Base-by-base conservation (phyloP, 1,140 invertebrate species). In the Contarinia nasturtii region DNA sequence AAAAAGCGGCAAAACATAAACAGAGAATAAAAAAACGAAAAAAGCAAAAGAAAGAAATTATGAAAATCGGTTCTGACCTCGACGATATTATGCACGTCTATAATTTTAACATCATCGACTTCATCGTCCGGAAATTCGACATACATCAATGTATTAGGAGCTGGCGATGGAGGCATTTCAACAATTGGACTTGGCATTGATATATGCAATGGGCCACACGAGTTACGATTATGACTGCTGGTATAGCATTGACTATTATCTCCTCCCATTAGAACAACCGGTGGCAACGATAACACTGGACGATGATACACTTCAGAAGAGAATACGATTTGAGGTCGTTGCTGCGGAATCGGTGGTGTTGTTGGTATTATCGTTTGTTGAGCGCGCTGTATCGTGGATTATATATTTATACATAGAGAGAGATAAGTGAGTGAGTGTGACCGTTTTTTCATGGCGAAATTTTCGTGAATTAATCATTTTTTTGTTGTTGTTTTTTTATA, bases 121-220 rank as follows among this genome's bases (percentile, higher is more conserved):
- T 83, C 79, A 62, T 83, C 81, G 57, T 81, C 79, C 61, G 80
- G 58, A 74, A 78, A 77, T 69, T 74, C 74, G 55, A 73, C 71
- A 34, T 72, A 68, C 42, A 67, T 42, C 33, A 50, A 19, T 19
- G 27, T 19, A 40, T 17, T 48, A 2, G 53, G 53, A 33, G 56
- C 51, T 52, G 54, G 46, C 51, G 61, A 56, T 38, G 53, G 53
- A 14, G 54, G 51, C 51, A 54, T 52, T 45, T 64, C 59, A 43
- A 62, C 58, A 47, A 56, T 54, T 7, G 52, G 52, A 45, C 54
- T 51, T 14, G 45, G 45, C 37, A 49, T 41, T 20, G 22, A 41
- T 27, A 27, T 27, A 27, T 27, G 27, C 27, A 27, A 27, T 27
- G 27, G 27, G 27, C 27, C 27, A 27, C 27, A 27, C 27, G 27